These are phyloP conservation scores for Sorex maritimensis DNA, from an alignment of 2,797 vertebrate genomes.

Conservation along the genomic window DNA sequence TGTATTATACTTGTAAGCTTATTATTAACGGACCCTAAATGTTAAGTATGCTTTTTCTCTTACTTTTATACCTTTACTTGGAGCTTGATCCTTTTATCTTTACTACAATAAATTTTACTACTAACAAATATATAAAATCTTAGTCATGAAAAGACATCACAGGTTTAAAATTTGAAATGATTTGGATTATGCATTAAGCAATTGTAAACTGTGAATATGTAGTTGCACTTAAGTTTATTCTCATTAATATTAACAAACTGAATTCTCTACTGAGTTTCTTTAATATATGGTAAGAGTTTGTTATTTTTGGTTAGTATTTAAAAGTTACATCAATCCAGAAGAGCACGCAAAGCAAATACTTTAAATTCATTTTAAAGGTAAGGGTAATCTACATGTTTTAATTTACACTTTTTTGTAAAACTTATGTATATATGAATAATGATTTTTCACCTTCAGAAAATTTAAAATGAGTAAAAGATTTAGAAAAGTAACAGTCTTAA, in stretches of 20 bases:
- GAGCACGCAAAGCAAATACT: not conserved
- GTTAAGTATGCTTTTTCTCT: not conserved
- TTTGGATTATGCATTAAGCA: not conserved
- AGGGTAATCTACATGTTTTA: conserved; percentile 26
- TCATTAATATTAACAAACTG: conserved; percentile 17
- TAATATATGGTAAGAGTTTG: not conserved
- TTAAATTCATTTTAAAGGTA: conserved; percentile 52
- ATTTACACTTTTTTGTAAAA: conserved; percentile 50
- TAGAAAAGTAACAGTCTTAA: conserved; percentile 34
- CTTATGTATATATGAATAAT: conserved; percentile 11
- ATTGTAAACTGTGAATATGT: not conserved
- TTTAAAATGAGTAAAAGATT: conserved; percentile 33
- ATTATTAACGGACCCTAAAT: not conserved
- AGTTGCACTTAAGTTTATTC: not conserved
- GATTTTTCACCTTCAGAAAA: conserved; percentile 58
- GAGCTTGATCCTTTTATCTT: not conserved
- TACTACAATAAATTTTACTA: not conserved
- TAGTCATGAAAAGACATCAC: not conserved
- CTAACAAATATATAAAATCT: not conserved
- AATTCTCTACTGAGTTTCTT: not conserved
- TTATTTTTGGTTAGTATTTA: conserved; percentile 41
- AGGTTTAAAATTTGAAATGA: conserved; percentile 41
- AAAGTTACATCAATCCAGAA: not conserved
- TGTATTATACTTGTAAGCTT: not conserved
- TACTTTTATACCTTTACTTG: not conserved